Base-by-base conservation (phyloP, 2,113 vertebrate genomes). In the Larimichthys polyactis region DNA sequence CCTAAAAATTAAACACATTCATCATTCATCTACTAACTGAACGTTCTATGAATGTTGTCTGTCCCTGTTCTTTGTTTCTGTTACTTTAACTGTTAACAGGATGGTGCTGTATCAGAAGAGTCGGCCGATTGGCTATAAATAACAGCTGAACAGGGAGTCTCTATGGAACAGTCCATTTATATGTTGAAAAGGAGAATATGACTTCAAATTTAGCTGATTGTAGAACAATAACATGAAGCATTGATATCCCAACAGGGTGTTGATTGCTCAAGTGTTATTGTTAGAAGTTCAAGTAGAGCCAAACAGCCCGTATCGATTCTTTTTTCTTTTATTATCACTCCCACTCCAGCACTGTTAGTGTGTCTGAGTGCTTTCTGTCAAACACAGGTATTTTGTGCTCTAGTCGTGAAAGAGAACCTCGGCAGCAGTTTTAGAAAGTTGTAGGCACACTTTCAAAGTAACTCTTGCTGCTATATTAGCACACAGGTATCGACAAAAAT, bases 391-490 rank as follows among this genome's bases (percentile, higher is more conserved):
- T 48, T 75, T 51, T 11, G n/a, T 40, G 46, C 29, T 60, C 44
- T 67, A 60, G 44, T 54, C 46, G 24, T 40, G 44, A 77, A 55
- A 57, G 29, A 71, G 70, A 79, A 69, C 15, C 40, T 49, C 22
- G 11, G 63, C 17, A 11, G 71, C n/a, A 32, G 36, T 44, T 69
- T 46, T 62, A 3, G 69, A 49, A 44, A 43, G 49, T 49, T 75
- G 22, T 16, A 48, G 49, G 0, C 12, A 55, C 52, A 49, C 69
- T 78, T 69, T 63, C 27, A 69, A 75, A 79, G 73, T 27, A 83
- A 24, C 9, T 76, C 7, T 32, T 0, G 46, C 27, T 29, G 48
- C 69, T 17, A n/a, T n/a, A 66, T 65, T 59, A 52, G 36, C 52
- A 66, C 77, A 36, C 22, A 0, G 46, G 27, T 16, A 11, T 12